phyloP scores from a whole-genome alignment of 2,888 invertebrate genomes.

The Agrochola lota region DNA sequence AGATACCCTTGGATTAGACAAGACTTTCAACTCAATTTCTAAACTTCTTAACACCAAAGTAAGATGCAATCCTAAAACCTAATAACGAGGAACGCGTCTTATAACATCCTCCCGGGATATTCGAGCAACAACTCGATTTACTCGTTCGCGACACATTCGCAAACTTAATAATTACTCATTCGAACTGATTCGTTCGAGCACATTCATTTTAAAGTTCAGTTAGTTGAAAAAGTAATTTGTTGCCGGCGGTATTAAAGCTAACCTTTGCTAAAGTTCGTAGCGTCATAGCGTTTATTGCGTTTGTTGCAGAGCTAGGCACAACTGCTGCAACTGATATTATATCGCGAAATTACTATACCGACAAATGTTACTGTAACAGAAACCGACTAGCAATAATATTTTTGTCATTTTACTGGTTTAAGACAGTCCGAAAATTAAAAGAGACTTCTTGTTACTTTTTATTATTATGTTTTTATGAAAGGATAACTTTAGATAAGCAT shows the following conservation, averaged over 20 bases:
- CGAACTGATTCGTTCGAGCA: conserved; percentile 38
- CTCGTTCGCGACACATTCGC: conserved; percentile 38
- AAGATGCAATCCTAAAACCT: conserved; percentile 13
- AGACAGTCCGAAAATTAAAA: background rate
- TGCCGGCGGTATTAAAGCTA: conserved; percentile 30
- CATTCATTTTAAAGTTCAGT: conserved; percentile 33
- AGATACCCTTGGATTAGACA: background rate
- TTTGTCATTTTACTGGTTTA: background rate
- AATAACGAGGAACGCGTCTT: conserved; percentile 15
- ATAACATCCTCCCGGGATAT: conserved; percentile 2
- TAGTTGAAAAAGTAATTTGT: conserved; percentile 60
- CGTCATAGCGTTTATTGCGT: conserved; percentile 40
- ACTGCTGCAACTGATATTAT: conserved; percentile 32
- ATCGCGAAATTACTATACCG: conserved; percentile 10
- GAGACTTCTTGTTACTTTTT: background rate
- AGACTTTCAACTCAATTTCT: conserved; percentile 4
- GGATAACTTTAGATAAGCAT: conserved; percentile 9
- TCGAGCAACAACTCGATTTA: conserved; percentile 30
- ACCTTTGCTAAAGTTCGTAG: conserved; percentile 44
- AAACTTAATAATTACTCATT: conserved; percentile 56
- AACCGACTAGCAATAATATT: background rate
- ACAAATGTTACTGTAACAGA: background rate
- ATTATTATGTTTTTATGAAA: conserved; percentile 6
- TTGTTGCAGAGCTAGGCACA: conserved; percentile 31
- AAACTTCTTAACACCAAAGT: conserved; percentile 17